Base-by-base conservation (phyloP, 2,888 invertebrate species). In the Drosophila recens region DNA sequence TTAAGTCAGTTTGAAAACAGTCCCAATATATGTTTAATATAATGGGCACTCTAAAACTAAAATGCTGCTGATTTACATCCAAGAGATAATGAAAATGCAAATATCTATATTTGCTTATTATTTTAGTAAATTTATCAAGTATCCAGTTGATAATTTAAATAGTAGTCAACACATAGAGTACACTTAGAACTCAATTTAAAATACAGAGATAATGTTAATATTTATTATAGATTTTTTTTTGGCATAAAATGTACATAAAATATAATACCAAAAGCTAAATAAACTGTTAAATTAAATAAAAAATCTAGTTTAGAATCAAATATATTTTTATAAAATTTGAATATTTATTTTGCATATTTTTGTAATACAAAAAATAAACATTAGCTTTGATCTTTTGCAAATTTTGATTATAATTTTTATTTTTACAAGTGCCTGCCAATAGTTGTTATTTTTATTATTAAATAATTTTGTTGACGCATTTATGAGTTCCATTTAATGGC, bases 401-500 rank as follows among this genome's bases (percentile, higher is more conserved):
- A 23, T 30, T 38, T 34, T 15, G 34, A 20, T 17, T 20, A 15
- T 20, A 11, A 10, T 38, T 56, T 56, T 15, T 42, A 17, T 63
- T 67, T 54, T 20, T 9, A 30, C 67, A 72, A 63, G 23, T 63
- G 67, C 45, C 27, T 17, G 34, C 27, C 30, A 51, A 53, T 67
- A 40, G 49, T 36, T 69, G 42, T 56, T 56, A 59, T 59, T 49
- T 38, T 53, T 38, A 38, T 57, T 38, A 43, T 40, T 17, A 40
- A 67, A 63, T 36, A 40, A 17, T 46, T 11, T n/a, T 61, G 74
- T 61, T 53, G 74, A 73, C 61, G 53, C 53, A 57, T 68, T 73
- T 59, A 73, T 61, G 64, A 42, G 45, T 53, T 65, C 23, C 15
- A 30, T 57, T 74, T 53, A 72, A 72, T 73, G 58, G 67, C 54